Evolutionary conservation across 2,113 vertebrate species (phyloP).

Genomic region (Jaculus jaculus): DNA sequence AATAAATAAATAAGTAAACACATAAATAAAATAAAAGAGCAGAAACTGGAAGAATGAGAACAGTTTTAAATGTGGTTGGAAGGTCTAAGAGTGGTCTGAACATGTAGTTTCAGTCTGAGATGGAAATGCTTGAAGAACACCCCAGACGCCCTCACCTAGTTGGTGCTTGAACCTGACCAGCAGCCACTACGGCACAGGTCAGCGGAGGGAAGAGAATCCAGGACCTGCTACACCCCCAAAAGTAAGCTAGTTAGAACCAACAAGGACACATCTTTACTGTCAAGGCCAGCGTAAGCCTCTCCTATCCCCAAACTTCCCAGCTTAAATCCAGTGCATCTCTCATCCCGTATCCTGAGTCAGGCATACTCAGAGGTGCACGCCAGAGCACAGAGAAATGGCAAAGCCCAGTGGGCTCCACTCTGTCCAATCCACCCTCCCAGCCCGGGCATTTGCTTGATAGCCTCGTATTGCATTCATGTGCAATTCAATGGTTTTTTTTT

Average conservation of each 20-base stretch:
- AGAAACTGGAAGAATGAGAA: not conserved
- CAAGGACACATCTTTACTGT: not conserved
- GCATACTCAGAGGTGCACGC: not conserved
- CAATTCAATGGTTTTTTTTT: slow-evolving; percentile 27
- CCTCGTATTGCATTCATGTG: slow-evolving; percentile 20
- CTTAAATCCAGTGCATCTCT: not conserved
- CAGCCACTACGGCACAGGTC: not conserved
- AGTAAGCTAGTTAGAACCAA: not conserved
- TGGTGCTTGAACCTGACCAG: not conserved
- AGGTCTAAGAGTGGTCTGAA: not conserved
- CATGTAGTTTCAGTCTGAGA: not conserved
- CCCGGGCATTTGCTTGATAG: not conserved
- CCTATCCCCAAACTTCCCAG: not conserved
- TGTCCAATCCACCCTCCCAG: not conserved
- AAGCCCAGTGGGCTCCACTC: not conserved
- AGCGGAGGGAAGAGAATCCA: not conserved
- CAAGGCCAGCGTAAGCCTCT: not conserved
- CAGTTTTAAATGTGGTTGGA: not conserved
- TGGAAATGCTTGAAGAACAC: rapidly evolving
- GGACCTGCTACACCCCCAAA: not conserved
- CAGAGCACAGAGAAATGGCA: not conserved
- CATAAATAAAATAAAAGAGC: too few relatives aligned
- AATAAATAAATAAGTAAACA: too few relatives aligned
- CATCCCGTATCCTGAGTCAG: not conserved
- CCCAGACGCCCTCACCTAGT: not conserved